phyloP scores from a whole-genome alignment of 2,113 vertebrate species.

The Pachyramphus minor region DNA sequence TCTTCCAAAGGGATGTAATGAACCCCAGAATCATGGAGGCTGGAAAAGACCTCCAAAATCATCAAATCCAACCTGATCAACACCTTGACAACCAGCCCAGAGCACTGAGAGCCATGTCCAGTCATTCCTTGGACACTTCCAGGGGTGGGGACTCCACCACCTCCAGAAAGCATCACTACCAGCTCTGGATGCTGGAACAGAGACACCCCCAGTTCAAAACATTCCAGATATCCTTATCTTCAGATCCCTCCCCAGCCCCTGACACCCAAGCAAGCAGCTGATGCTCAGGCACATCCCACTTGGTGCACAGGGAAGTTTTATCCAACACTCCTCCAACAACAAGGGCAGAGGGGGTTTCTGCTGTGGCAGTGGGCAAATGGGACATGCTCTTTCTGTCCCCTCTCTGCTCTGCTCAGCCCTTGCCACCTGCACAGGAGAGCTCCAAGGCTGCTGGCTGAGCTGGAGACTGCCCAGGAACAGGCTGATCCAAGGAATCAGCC shows the following conservation, averaged over 20 bases:
- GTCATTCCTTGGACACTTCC: not conserved
- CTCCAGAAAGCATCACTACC: not conserved
- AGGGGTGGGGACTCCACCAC: not conserved
- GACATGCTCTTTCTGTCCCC: not conserved
- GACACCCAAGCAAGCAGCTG: not conserved
- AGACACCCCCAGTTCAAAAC: not conserved
- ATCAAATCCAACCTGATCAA: not conserved
- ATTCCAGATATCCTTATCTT: not conserved
- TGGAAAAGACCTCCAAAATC: not conserved
- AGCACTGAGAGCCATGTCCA: not conserved
- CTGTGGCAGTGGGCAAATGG: rapidly evolving
- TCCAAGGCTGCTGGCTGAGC: not conserved
- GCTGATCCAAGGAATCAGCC: not conserved
- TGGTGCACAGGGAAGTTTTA: not conserved
- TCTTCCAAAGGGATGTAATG: not conserved
- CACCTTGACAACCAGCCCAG: not conserved
- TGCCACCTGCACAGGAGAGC: not conserved
- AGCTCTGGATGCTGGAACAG: not conserved
- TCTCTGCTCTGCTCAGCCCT: not conserved
- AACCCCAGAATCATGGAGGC: not conserved
- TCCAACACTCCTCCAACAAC: not conserved
- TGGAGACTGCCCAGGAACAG: not conserved
- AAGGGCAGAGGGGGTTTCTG: not conserved
- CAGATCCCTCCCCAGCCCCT: not conserved
- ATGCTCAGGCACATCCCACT: not conserved